Evolutionary conservation across 2,113 vertebrate genomes (phyloP).

Genomic region (Hippocampus guttulatus): DNA sequence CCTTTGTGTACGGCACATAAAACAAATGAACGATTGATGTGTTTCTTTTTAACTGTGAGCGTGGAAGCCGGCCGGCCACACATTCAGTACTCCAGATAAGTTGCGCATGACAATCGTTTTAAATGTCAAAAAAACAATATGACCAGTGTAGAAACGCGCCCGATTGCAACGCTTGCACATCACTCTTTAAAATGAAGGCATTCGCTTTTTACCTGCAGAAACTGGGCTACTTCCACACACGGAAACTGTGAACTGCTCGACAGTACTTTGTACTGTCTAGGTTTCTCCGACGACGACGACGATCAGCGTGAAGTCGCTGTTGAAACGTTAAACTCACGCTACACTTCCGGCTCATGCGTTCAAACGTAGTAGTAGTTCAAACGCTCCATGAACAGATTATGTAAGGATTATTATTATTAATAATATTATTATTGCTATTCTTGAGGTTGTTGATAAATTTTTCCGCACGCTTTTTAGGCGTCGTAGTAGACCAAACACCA

Average conservation of each 20-base stretch:
- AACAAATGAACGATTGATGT: neutral
- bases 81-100: neutral
- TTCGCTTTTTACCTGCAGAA: constrained; percentile 31
- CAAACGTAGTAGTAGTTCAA: neutral
- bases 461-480: no score
- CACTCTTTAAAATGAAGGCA: rapidly evolving
- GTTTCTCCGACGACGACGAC: neutral
- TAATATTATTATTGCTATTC: no score
- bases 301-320: neutral
- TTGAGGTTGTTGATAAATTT: no score
- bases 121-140: constrained; percentile 19
- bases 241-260: constrained; percentile 14
- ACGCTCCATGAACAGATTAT: neutral
- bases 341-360: neutral
- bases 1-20: neutral
- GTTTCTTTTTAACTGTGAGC: constrained; percentile 28
- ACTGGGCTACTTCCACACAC: neutral
- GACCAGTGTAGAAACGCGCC: neutral
- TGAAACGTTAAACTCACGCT: neutral
- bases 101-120: neutral
- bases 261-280: constrained; percentile 33
- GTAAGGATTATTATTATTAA: neutral
- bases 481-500: no score
- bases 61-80: neutral
- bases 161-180: neutral